Percentiles rank a stretch among this genome's conserved stretches.
These are phyloP conservation scores for Ceratitis capitata DNA, from an alignment of 1,140 invertebrate genomes.

Conservation along the genomic window DNA sequence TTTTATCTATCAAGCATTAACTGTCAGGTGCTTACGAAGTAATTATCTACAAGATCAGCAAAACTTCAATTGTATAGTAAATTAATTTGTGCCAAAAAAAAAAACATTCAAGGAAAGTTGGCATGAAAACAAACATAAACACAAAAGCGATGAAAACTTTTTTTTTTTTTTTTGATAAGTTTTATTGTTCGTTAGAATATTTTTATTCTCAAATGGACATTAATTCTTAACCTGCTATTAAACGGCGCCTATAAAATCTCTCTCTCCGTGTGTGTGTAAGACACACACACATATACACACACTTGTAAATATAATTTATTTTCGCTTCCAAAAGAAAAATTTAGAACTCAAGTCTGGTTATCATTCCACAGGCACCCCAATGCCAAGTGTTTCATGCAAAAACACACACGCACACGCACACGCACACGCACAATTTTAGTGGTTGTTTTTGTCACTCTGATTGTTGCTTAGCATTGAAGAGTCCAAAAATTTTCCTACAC, in stretches of 20 bases:
- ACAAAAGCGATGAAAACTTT: neutral
- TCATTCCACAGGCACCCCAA: neutral
- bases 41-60: constrained; percentile 25
- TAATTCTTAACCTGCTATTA: neutral
- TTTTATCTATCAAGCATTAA: constrained; percentile 1
- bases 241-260: neutral
- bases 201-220: neutral
- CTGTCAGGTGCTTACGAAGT: constrained; percentile 10
- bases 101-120: neutral
- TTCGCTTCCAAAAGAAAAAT: neutral
- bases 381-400: too few species aligned
- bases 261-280: too few species aligned
- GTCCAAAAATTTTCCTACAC: too few species aligned
- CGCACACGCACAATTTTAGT: neutral
- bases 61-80: constrained; percentile 1
- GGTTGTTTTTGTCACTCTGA: neutral
- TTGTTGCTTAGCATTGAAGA: neutral
- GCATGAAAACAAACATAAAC: neutral
- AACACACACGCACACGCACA: neutral
- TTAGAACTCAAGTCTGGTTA: neutral
- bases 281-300: too few species aligned
- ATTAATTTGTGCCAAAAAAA: neutral
- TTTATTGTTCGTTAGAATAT: too few species aligned
- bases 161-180: neutral
- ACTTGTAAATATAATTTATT: too few species aligned